Evolutionary conservation across 2,797 vertebrate genomes (phyloP), one percentile per base, ranked within the genome.

Genomic region (Loris lydekkerianus): DNA sequence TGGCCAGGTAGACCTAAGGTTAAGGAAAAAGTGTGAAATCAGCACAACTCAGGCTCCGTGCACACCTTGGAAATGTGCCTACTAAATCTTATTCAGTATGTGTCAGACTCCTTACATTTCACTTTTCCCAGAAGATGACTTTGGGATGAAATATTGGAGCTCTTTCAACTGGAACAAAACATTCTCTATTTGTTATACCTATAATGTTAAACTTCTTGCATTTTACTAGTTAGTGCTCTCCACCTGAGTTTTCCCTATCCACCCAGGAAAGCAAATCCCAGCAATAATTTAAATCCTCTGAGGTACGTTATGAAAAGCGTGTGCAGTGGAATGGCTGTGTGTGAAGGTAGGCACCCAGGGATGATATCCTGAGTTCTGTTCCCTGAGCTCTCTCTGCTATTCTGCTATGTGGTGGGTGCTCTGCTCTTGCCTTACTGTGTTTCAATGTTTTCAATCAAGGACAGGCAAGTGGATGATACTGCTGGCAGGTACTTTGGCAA

Each of bases 161-260:
- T 94, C 93, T 96, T 96, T 96, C 87, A 37, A 76, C 83, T 96
- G 92, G 95, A 97, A 97, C 96, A 97, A 93, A 97, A 96, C 91
- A 91, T 96, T 96, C 83, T 89, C 94, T 96, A 92, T 96, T 96
- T 97, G 96, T 97, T 97, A 96, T 86, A 97, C 87, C 90, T 82
- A 91, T 91, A 95, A 94, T 91, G 91, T 96, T 95, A 95, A 96
- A 91, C 96, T 96, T 96, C 91, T 91, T 96, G 65, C 89, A 96
- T 97, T 95, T 96, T 89, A 93, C 93, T 89, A 60, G 91, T 78
- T 89, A 60, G 91, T 78, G 76, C 69, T 95, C 72, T 87, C 89
- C 86, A 96, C 88, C 94, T 94, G 96, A 96, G 78, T 97, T 96
- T 93, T 95, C 95, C 91, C 94, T 72, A 83, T 80, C 78, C 63